Conservation (phyloP, 1,140 invertebrate genomes). For the Leguminivora glycinivorella region DNA sequence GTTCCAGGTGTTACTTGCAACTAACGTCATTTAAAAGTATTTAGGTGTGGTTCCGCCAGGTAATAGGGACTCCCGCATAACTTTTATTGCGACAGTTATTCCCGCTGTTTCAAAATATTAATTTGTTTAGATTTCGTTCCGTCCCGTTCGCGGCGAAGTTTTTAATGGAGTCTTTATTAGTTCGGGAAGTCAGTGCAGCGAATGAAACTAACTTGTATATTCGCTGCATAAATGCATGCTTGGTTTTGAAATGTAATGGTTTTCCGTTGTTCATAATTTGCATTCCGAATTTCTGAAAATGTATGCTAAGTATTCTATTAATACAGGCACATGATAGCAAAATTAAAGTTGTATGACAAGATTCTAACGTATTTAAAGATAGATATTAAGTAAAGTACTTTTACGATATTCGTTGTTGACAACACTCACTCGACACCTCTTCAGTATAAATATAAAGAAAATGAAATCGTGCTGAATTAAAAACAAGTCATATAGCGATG, state of each 20-base stretch:
- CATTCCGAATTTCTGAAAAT: not conserved
- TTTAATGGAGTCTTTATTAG: constrained; percentile 21
- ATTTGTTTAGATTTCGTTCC: constrained; percentile 19
- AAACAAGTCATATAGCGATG: too few relatives aligned
- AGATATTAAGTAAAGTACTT: too few relatives aligned
- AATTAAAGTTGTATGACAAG: too few relatives aligned
- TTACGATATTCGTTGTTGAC: too few relatives aligned
- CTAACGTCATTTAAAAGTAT: constrained; percentile 1
- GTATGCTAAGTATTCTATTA: not conserved
- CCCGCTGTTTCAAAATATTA: constrained; percentile 12
- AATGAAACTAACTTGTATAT: constrained; percentile 16
- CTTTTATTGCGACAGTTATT: constrained; percentile 6
- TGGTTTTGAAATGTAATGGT: not conserved
- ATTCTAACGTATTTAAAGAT: too few relatives aligned
- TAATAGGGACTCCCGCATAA: not conserved
- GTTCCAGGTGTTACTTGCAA: not conserved
- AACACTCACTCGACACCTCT: too few relatives aligned
- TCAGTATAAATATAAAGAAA: too few relatives aligned
- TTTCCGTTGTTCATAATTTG: not conserved
- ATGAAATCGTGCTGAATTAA: too few relatives aligned
- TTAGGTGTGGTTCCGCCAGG: constrained; percentile 2
- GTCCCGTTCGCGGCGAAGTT: not conserved
- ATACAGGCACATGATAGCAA: too few relatives aligned
- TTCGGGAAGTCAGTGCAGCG: constrained; percentile 5
- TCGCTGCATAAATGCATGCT: constrained; percentile 3